Percentiles rank a stretch among this genome's conserved stretches.
These are phyloP conservation scores for Melanotus villosus DNA, from an alignment of 2,888 invertebrate species.

Conservation along the genomic window DNA sequence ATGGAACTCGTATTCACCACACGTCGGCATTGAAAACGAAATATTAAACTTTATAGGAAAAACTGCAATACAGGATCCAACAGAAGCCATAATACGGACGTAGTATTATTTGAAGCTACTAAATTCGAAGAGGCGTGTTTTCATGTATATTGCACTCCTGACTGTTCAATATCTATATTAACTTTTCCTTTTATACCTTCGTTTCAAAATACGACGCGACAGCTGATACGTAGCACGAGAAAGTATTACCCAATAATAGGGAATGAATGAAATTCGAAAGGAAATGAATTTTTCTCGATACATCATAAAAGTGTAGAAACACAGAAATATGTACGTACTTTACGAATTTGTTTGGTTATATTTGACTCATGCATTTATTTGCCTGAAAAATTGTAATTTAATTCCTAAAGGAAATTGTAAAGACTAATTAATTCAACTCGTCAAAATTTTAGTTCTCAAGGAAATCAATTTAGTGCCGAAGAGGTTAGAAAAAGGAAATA, in stretches of 20 bases:
- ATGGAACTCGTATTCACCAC: not conserved
- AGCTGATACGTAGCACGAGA: not conserved
- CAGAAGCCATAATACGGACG: not conserved
- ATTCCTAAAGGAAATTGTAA: no score
- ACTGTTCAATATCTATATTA: constrained; percentile 14
- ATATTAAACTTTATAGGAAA: not conserved
- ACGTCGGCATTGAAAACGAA: constrained; percentile 10
- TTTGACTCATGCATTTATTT: no score
- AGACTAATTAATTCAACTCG: no score
- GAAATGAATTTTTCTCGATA: not conserved
- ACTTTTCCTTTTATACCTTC: constrained; percentile 14
- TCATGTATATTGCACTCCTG: constrained; percentile 21
- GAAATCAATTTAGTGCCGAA: no score
- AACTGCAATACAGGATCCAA: not conserved
- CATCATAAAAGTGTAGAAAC: no score
- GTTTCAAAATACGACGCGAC: not conserved
- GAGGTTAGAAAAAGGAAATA: not conserved
- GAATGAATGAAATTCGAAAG: not conserved
- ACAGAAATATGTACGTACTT: no score
- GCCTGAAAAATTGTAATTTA: no score
- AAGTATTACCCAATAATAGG: not conserved
- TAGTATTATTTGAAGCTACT: constrained; percentile 7
- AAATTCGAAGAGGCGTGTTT: constrained; percentile 3
- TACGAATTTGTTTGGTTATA: no score
- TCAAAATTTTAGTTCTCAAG: no score